A percentile compares a stretch with the other conserved stretches of the same genome.
Evolutionary conservation across 2,888 invertebrate genomes (phyloP).

Genomic region (Glomeris marginata): DNA sequence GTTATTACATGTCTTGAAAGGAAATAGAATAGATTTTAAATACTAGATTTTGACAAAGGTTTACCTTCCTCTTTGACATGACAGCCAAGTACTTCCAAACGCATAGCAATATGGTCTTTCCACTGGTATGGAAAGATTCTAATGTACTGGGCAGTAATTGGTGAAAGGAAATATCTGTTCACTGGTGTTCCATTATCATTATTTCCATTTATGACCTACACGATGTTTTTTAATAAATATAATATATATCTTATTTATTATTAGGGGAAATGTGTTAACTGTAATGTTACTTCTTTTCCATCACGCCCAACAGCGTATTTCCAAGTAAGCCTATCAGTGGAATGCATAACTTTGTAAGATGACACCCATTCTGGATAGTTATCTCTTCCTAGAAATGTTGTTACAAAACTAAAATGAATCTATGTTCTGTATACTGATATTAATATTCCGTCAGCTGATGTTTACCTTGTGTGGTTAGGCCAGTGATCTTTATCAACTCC

Average conservation of each 20-base stretch:
- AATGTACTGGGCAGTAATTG: slow-evolving; percentile 21
- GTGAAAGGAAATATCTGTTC: slow-evolving; percentile 1
- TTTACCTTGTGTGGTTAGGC: slow-evolving; percentile 23
- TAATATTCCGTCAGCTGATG: too few relatives aligned
- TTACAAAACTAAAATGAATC: slow-evolving; percentile 4
- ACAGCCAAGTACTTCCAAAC: slow-evolving; percentile 26
- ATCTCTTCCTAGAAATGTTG: slow-evolving; percentile 7
- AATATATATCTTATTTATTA: too few relatives aligned
- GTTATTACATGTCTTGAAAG: not conserved
- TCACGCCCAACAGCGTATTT: not conserved
- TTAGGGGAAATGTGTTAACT: too few relatives aligned
- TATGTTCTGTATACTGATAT: too few relatives aligned
- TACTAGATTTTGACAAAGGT: not conserved
- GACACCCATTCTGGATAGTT: slow-evolving; percentile 13
- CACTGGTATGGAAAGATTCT: slow-evolving; percentile 23
- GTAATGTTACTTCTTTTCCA: too few relatives aligned
- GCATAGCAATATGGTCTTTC: slow-evolving; percentile 22
- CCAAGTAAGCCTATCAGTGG: slow-evolving; percentile 1
- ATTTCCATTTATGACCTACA: slow-evolving; percentile 12
- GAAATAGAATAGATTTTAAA: not conserved
- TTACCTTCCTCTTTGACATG: not conserved
- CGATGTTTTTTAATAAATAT: too few relatives aligned
- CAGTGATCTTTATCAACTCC: slow-evolving; percentile 19
- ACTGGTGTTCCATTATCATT: slow-evolving; percentile 12
- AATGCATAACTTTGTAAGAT: slow-evolving; percentile 6